A percentile compares a stretch with the other conserved stretches of the same genome.
phyloP scores from a whole-genome alignment of 2,113 vertebrate genomes.

The Ranitomeya imitator region DNA sequence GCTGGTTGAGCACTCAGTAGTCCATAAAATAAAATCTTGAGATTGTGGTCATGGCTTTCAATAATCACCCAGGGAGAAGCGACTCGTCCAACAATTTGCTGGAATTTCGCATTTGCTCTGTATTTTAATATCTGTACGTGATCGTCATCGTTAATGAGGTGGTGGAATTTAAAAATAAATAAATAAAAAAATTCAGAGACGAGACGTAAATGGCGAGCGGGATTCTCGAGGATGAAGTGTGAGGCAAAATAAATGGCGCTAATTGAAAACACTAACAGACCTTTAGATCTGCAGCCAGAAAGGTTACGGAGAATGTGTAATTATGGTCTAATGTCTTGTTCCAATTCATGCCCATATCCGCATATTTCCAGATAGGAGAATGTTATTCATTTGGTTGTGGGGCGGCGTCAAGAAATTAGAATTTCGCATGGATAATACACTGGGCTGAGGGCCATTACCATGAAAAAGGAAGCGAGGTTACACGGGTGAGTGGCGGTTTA shows the following conservation, averaged over 20 bases:
- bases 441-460: conserved; percentile 29
- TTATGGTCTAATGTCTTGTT: conserved; percentile 28
- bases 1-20: neutral
- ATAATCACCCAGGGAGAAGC: neutral
- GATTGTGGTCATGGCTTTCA: neutral
- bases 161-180: neutral
- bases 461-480: conserved; percentile 31
- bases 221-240: too few species aligned
- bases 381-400: conserved; percentile 28
- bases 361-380: conserved; percentile 23
- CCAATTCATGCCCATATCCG: conserved; percentile 6
- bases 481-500: neutral
- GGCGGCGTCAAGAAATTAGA: neutral
- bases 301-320: conserved; percentile 34
- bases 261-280: conserved; percentile 26
- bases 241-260: conserved; percentile 10
- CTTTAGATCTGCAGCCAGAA: conserved; percentile 10
- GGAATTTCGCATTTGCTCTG: conserved; percentile 20
- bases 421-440: conserved; percentile 21
- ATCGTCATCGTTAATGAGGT: neutral
- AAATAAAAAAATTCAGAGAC: neutral
- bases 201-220: neutral
- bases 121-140: conserved; percentile 16
- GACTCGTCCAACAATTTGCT: neutral
- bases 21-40: neutral